Base-by-base conservation (phyloP, 1,140 invertebrate genomes). In the Ditylenchus dipsaci region DNA sequence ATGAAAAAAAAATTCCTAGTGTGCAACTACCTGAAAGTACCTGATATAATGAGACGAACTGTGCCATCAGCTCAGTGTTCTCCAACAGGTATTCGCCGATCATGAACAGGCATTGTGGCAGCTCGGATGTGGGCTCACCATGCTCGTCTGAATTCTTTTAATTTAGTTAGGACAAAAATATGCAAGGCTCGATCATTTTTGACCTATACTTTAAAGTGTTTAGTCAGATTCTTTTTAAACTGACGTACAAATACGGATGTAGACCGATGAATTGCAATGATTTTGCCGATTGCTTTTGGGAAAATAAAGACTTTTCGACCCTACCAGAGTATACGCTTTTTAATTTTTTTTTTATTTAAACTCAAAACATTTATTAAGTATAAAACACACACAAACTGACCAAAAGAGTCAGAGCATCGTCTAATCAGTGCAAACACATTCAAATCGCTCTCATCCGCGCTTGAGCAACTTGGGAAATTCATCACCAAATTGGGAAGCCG, bases 51-150 rank as follows among this genome's bases (percentile, higher is more conserved):
- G 73, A 62, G 21, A 78, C 61, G 42, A 78, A 78, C 49, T 78
- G 75, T 23, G 78, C 71, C 59, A 79, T 79, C 27, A 79, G 64
- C 42, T 76, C 70, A 17, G 67, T 56, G 43, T 72, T 71, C 29
- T 82, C 75, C 53, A 80, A 67, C 38, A 80, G 66, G 78, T 80
- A 80, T 69, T 80, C 81, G 49, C 72, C 68, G 60, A 73, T 63
- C 60, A 79, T 75, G 59, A 80, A 80, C 13, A 80, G 53, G 66
- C 67, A 81, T 21, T 67, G 30, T 21, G 77, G 72, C 29, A 82
- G 76, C 19, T 75, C 72, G 42, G 63, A 62, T 9, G 29, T 45
- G 17, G 75, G 69, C 53, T 77, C 76, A 23, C 76, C 76, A 29
- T 74, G 42, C 17, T 74, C 71, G 53, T 75, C 78, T 76, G 43